Evolutionary conservation across 2,888 invertebrate genomes (phyloP).

Genomic region (Macrosiphum euphorbiae): DNA sequence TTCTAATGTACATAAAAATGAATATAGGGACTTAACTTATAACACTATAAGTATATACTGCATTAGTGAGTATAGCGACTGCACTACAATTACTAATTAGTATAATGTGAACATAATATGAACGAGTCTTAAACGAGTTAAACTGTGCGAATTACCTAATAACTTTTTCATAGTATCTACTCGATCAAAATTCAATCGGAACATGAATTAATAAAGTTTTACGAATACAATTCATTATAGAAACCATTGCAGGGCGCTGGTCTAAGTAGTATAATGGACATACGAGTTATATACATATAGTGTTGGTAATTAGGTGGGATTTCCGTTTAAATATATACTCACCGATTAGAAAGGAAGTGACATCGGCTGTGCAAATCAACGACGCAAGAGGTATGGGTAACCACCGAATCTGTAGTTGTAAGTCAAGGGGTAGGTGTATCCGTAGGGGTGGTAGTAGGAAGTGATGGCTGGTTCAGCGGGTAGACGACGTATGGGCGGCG

Average conservation of each 20-base stretch:
- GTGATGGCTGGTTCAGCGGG: not conserved
- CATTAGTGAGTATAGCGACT: not conserved
- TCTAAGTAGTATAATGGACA: not conserved
- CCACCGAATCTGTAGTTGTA: slow-evolving; percentile 46
- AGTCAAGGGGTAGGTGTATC: slow-evolving; percentile 45
- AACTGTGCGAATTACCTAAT: not conserved
- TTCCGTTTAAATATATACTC: not conserved
- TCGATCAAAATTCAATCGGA: no score
- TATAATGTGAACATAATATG: not conserved
- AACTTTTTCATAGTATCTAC: not conserved
- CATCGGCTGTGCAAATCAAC: not conserved
- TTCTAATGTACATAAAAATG: not conserved
- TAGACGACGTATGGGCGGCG: not conserved
- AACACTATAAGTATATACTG: not conserved
- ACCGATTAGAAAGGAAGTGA: not conserved
- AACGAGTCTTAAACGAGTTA: not conserved
- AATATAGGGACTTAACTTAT: not conserved
- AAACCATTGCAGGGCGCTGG: not conserved
- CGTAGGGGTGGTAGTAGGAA: slow-evolving; percentile 30
- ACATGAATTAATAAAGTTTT: no score
- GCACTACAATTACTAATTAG: not conserved
- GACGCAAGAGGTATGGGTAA: slow-evolving; percentile 45
- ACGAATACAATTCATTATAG: not conserved
- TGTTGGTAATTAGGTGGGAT: not conserved
- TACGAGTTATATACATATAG: not conserved